Base-by-base conservation (phyloP, 1,140 invertebrate genomes). In the Cotesia typhae region DNA sequence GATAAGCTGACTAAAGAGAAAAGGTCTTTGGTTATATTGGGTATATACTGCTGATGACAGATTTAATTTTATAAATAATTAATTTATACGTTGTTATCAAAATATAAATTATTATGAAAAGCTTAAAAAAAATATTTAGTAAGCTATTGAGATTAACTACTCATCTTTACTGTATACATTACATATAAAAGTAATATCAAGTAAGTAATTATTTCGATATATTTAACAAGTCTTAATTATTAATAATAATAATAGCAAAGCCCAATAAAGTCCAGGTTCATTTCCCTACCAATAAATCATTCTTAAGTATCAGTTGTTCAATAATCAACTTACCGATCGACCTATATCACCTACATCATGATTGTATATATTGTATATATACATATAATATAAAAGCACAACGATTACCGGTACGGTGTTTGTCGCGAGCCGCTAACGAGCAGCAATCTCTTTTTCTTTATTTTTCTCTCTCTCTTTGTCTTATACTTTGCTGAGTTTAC, bases 401-500 rank as follows among this genome's bases (percentile, higher is more conserved):
- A 55, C 14, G 66, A 67, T 28, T 47, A 47, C 69, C 53, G 66
- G 61, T 67, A 74, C 70, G 41, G 68, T 77, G 76, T 77, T 77
- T 77, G 76, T 77, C 76, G 76, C 75, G 81, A 82, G 82, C 83
- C 84, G 83, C 85, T 87, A 87, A 87, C 85, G 85, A 87, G 84
- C 83, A 81, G 74, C 77, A 67, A 75, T 66, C 76, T 73, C 79
- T 79, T 76, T 69, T 61, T 72, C 63, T 68, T 79, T 76, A 81
- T 80, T 47, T 47, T 1, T 47, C 41, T 47, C 77, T 72, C 63
- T 68, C 79, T 76, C 81, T 80, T 47, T 47, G 10, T 47, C 41
- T 47, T 10, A 47, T 9, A 10, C 79, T 66, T 75, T 79, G 78
- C 28, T 28, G 28, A 28, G 28, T 28, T 28, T 28, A 80, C 82